phyloP scores from a whole-genome alignment of 2,888 invertebrate species.

The Drosophila mettleri region DNA sequence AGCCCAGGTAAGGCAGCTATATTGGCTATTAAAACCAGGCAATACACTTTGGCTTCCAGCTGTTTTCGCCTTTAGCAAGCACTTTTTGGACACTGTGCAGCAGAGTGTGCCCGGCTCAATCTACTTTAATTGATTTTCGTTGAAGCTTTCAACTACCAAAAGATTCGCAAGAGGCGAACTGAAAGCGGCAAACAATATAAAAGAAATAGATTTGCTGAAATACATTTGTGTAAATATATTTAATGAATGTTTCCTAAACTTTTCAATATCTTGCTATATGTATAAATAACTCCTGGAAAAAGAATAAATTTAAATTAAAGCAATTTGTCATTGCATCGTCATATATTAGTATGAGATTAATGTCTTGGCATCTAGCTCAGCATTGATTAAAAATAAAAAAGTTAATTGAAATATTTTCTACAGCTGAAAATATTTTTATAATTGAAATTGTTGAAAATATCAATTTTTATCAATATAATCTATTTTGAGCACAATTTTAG shows the following conservation, averaged over 20 bases:
- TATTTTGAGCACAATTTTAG: neutral
- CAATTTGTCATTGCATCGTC: no score
- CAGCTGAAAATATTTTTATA: neutral
- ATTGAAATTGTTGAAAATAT: neutral
- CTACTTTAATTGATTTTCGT: neutral
- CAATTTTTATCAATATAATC: neutral
- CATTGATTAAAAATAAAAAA: no score
- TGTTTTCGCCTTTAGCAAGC: neutral
- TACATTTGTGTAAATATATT: no score
- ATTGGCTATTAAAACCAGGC: slow-evolving; percentile 14
- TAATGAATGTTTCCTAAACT: no score
- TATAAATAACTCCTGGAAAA: no score
- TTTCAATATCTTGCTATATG: no score
- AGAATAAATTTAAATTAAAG: no score
- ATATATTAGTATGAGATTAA: no score
- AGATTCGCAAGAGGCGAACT: neutral
- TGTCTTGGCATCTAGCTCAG: no score
- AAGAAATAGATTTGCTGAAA: neutral
- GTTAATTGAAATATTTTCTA: no score
- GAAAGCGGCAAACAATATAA: neutral
- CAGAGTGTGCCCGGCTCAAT: neutral
- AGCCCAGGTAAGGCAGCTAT: slow-evolving; percentile 1
- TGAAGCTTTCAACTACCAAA: neutral
- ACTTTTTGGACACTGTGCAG: neutral
- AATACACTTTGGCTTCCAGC: neutral